Base-by-base conservation (phyloP, 2,113 vertebrate genomes). In the Psephotus haematonotus region DNA sequence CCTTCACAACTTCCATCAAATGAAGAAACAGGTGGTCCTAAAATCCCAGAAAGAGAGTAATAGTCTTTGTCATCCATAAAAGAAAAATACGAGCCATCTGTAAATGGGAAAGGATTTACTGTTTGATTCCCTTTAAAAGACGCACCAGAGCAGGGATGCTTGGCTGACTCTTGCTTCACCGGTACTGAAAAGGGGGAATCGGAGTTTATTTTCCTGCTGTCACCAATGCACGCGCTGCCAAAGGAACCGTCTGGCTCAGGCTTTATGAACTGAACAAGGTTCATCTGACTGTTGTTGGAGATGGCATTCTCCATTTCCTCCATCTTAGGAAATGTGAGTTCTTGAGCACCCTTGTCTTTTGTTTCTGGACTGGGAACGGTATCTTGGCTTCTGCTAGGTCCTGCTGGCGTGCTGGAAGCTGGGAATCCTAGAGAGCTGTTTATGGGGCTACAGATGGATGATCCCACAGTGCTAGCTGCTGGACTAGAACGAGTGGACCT, bases 51-150 rank as follows among this genome's bases (percentile, higher is more conserved):
- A 86, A 99, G 99, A 96, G 99, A 99, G 96, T 99, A 99, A 96
- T 99, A 99, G 97, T 99, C 99, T 96, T 99, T 99, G 97, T 99
- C 99, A 98, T 99, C 99, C 98, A 99, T 99, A 93, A 99, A 98
- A 96, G 99, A 99, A 97, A 99, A 99, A 96, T 99, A 99, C 0
- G 99, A 99, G 94, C 99, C 99, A 97, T 99, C 99, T 94, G 99
- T 98, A 64, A 98, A 98, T 76, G 99, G 98, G 97, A 99, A 99
- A 72, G 99, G 99, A 96, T 99, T 99, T 78, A 98, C 97, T 43
- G 98, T 96, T n/a, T 99, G 98, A 77, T 97, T 99, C 89, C 98
- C 98, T 95, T 98, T 98, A 63, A 99, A 99, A 94, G 98, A 97
- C 71, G 97, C 92, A 97, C 98, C 99, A 83, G 99, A 98, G 98